phyloP scores from a whole-genome alignment of 2,888 invertebrate genomes.

The Zygogramma bicolorata region DNA sequence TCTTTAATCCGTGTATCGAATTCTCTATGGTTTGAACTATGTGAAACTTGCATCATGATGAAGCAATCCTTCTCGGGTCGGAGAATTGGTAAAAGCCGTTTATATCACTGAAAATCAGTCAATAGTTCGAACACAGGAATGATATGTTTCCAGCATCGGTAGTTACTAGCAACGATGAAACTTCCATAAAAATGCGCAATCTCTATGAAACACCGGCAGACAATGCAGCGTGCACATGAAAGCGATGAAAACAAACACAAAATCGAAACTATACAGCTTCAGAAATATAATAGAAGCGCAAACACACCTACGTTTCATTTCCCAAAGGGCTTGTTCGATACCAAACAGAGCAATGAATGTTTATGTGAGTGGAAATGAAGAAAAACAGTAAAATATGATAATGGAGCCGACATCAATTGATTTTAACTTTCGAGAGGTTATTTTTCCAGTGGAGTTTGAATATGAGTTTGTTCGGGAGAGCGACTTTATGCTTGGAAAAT shows the following conservation, averaged over 20 bases:
- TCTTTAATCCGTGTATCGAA: too few relatives aligned
- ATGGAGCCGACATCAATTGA: conserved; percentile 19
- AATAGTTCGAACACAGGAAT: too few relatives aligned
- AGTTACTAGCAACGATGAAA: too few relatives aligned
- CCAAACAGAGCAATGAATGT: conserved; percentile 16
- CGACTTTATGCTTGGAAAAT: neutral
- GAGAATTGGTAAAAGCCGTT: too few relatives aligned
- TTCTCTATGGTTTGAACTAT: too few relatives aligned
- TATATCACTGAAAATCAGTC: too few relatives aligned
- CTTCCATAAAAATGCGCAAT: too few relatives aligned
- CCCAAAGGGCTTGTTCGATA: conserved; percentile 18
- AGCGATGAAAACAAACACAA: conserved; percentile 15
- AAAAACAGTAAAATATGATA: conserved; percentile 17
- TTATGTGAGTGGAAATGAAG: conserved; percentile 12
- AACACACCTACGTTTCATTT: conserved; percentile 10
- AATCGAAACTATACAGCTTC: neutral
- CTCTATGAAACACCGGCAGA: neutral
- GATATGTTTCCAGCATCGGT: too few relatives aligned
- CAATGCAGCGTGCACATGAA: neutral
- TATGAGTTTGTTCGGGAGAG: conserved; percentile 5
- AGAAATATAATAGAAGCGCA: neutral
- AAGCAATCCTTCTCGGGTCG: too few relatives aligned
- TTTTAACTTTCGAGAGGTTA: conserved; percentile 12
- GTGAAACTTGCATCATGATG: too few relatives aligned
- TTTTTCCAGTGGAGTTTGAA: conserved; percentile 4